Conservation (phyloP, 1,140 invertebrate genomes). For the Cherax quadricarinatus region DNA sequence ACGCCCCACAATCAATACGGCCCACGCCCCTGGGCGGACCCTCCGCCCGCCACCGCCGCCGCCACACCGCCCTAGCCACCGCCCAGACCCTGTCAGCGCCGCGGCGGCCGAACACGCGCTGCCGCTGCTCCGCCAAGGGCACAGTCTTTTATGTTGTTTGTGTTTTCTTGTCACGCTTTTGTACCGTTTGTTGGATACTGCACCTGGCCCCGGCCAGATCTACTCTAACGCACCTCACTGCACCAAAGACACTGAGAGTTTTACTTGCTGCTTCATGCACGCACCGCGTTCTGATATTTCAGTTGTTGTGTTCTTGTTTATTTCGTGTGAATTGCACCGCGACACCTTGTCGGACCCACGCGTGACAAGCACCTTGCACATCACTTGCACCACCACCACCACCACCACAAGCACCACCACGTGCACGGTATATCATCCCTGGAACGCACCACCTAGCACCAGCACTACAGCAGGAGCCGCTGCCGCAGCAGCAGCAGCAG, state of each 20-base stretch:
- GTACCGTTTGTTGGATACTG: conserved; percentile 68
- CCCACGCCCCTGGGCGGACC: conserved; percentile 70
- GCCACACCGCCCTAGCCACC: conserved; percentile 62
- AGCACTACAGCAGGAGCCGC: conserved; percentile 46
- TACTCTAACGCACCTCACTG: conserved; percentile 47
- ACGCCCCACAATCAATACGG: conserved; percentile 69
- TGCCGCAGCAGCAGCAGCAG: conserved; percentile 54
- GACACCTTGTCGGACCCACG: conserved; percentile 38
- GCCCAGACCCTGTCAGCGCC: conserved; percentile 70
- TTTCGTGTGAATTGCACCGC: conserved; percentile 63
- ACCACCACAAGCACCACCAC: conserved; percentile 35
- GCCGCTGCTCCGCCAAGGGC: conserved; percentile 69
- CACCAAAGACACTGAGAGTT: conserved; percentile 49
- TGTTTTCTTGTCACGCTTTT: conserved; percentile 67
- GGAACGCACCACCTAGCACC: conserved; percentile 38
- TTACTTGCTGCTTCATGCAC: conserved; percentile 67
- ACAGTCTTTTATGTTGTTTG: conserved; percentile 71
- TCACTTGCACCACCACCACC: conserved; percentile 31
- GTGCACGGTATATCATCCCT: conserved; percentile 9
- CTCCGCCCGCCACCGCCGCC: conserved; percentile 40
- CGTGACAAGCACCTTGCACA: conserved; percentile 38
- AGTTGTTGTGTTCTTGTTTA: conserved; percentile 56
- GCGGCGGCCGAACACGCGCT: conserved; percentile 69
- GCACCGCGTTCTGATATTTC: conserved; percentile 66
- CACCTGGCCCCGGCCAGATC: conserved; percentile 61